Percentiles rank a stretch among this genome's conserved stretches.
phyloP scores from a whole-genome alignment of 64 coral and sea anemone species.

The Dendronephthya gigantea region DNA sequence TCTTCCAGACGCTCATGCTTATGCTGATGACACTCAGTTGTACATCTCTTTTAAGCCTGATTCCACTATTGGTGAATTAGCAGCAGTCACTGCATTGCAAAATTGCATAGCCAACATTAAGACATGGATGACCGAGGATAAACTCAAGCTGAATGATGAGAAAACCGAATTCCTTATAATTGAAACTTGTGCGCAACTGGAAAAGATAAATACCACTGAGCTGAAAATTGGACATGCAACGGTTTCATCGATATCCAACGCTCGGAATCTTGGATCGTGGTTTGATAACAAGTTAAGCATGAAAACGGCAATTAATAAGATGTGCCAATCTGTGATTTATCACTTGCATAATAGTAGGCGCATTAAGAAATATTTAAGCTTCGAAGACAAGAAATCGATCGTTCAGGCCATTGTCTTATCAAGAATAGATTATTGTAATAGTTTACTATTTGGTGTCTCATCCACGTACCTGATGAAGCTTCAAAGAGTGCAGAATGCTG shows the following conservation, averaged over 20 bases:
- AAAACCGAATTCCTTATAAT: no score
- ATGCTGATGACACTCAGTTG: no score
- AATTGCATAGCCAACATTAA: no score
- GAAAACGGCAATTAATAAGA: background rate
- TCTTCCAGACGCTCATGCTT: no score
- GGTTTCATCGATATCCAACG: background rate
- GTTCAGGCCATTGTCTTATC: constrained; percentile 9
- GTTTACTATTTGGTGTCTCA: constrained; percentile 36
- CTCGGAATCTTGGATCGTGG: background rate
- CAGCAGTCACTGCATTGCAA: no score
- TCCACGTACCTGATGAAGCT: constrained; percentile 13
- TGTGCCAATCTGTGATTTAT: background rate
- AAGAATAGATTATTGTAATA: constrained; percentile 44
- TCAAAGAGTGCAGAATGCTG: constrained; percentile 23
- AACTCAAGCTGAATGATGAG: no score
- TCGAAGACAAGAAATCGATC: background rate
- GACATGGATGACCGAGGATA: no score
- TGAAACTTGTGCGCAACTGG: no score
- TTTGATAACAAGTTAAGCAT: background rate
- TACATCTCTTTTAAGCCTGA: no score
- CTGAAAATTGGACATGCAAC: no score
- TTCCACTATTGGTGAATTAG: no score
- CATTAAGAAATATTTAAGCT: background rate
- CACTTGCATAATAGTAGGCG: background rate
- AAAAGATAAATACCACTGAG: no score